Conservation (phyloP, 1,140 invertebrate species). For the Danaus plexippus region DNA sequence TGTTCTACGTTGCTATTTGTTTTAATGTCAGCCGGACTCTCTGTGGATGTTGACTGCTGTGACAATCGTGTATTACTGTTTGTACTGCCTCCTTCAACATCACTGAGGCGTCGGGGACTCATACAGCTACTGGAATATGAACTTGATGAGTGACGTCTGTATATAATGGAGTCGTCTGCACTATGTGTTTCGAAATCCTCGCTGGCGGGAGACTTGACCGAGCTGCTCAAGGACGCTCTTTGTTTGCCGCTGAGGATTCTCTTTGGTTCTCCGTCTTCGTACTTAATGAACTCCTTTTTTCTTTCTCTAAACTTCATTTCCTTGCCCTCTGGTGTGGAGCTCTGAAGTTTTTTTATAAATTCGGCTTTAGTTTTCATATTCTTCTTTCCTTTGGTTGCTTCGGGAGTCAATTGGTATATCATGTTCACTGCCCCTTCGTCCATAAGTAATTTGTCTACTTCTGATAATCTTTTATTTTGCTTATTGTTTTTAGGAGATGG, state of each 20-base stretch:
- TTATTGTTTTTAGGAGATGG: slow-evolving; percentile 54
- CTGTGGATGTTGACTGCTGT: slow-evolving; percentile 10
- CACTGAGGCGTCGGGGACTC: slow-evolving; percentile 61
- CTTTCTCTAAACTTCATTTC: slow-evolving; percentile 69
- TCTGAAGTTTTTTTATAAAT: slow-evolving; percentile 74
- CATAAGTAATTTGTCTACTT: slow-evolving; percentile 83
- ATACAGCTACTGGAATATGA: slow-evolving; percentile 82
- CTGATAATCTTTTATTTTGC: slow-evolving; percentile 75
- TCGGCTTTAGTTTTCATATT: slow-evolving; percentile 67
- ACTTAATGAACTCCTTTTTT: slow-evolving; percentile 50
- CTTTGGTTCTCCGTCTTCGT: slow-evolving; percentile 60
- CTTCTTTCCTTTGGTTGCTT: slow-evolving; percentile 65
- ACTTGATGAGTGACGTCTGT: slow-evolving; percentile 84
- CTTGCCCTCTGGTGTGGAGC: slow-evolving; percentile 66
- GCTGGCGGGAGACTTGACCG: slow-evolving; percentile 70
- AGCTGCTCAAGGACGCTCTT: slow-evolving; percentile 47
- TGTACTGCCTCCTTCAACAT: slow-evolving; percentile 37
- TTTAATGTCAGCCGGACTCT: slow-evolving; percentile 22
- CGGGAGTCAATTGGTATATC: slow-evolving; percentile 79
- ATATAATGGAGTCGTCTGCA: slow-evolving; percentile 84
- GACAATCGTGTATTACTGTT: slow-evolving; percentile 20
- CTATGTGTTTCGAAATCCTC: slow-evolving; percentile 74
- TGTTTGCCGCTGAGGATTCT: slow-evolving; percentile 60
- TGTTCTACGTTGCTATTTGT: slow-evolving; percentile 10
- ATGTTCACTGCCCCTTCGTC: slow-evolving; percentile 90